Base-by-base conservation (phyloP, 2,797 vertebrate species). In the Anguilla marmorata region DNA sequence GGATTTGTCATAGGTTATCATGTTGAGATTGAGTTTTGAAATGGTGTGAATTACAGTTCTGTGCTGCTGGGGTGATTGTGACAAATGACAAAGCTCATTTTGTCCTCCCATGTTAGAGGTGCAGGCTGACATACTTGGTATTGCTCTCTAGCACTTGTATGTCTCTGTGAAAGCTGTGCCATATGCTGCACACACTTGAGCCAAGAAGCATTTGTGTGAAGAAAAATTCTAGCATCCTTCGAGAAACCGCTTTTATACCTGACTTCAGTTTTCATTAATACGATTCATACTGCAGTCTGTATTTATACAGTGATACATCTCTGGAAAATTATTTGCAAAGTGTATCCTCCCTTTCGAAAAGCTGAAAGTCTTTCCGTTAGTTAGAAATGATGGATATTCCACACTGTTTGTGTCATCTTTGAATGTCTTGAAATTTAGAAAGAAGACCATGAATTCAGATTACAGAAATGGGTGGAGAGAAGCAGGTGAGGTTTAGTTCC, bases 271-370 rank as follows among this genome's bases (percentile, higher is more conserved):
- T 21, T 80, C 30, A 80, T 30, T 56, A 56, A 56, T 54, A 14
- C 27, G 50, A 58, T 58, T 83, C 48, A 83, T 52, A 27, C 41
- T 83, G 80, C 83, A 56, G 52, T 52, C 54, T 84, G 27, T 54
- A 84, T 56, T 56, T 50, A 58, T 19, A 84, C 24, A 84, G 83
- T 33, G 27, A 16, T 52, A 27, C 50, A 84, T 84, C 27, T 14
- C 3, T 3, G 83, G 83, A 14, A 54, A 54, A 52, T 12, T 3
- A 33, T 30, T 56, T 54, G 54, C 54, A 54, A 24, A 84, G 11
- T 84, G 54, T 27, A 21, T 3, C 24, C 56, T 84, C n/a, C 50
- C 24, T 27, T 58, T 58, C 2, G 27, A 84, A 84, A 27, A 41
- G 37, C 19, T 45, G 19, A 50, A 27, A 50, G 8, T 2, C 3